Conservation (phyloP, 2,797 vertebrate genomes). For the Valencia hispanica region DNA sequence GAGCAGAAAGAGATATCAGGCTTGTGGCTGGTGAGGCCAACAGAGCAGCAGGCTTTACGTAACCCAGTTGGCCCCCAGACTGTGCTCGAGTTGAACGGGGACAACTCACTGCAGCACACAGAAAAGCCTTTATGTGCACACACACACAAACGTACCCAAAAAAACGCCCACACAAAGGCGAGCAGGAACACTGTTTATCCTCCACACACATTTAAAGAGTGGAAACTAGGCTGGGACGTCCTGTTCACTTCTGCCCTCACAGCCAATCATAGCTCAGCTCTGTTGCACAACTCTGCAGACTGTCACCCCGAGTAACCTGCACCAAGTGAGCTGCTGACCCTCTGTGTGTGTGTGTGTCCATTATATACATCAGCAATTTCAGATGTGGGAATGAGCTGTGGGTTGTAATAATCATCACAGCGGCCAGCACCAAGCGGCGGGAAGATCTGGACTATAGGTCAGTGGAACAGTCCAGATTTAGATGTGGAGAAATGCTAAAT, state of each 20-base stretch:
- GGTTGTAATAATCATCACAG: slow-evolving; percentile 55
- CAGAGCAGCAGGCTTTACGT: slow-evolving; percentile 67
- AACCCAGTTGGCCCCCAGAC: slow-evolving; percentile 65
- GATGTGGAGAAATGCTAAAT: neutral
- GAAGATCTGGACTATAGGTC: slow-evolving; percentile 3
- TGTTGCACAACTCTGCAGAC: slow-evolving; percentile 58
- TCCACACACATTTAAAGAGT: slow-evolving; percentile 27
- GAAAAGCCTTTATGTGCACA: neutral
- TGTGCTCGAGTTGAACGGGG: slow-evolving; percentile 55
- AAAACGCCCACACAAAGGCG: neutral
- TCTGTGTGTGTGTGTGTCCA: slow-evolving; percentile 12
- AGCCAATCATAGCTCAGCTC: slow-evolving; percentile 66
- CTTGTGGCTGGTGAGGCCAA: slow-evolving; percentile 54
- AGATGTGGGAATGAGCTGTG: slow-evolving; percentile 36
- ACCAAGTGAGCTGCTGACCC: slow-evolving; percentile 38
- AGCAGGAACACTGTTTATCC: neutral
- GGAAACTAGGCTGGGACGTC: slow-evolving; percentile 73
- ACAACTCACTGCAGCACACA: slow-evolving; percentile 28
- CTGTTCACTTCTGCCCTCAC: slow-evolving; percentile 65
- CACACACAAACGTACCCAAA: slow-evolving; percentile 20
- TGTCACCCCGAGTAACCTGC: slow-evolving; percentile 59
- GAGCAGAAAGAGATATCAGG: slow-evolving; percentile 6
- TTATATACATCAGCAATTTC: slow-evolving; percentile 18
- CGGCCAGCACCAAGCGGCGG: slow-evolving; percentile 17
- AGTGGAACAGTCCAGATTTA: neutral